Evolutionary conservation across 2,888 invertebrate genomes (phyloP), one percentile per base, ranked within the genome.

Genomic region (Sceliomorpha sp.): DNA sequence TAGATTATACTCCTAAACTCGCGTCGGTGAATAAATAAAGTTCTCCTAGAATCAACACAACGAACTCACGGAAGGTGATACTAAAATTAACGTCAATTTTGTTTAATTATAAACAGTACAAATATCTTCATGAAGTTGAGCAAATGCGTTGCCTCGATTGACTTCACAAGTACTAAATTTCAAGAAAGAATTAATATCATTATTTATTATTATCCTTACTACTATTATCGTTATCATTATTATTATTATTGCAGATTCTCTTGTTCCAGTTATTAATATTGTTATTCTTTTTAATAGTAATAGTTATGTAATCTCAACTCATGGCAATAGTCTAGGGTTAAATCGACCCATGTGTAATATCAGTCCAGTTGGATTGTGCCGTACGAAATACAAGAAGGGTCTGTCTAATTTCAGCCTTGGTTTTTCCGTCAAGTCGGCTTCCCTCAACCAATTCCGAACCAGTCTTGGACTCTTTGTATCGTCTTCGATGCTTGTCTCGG

Each of bases 311-410:
- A 32, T 12, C 34, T 40, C 40, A 45, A 29, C 42, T 72, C 64
- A 72, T 44, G 70, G 70, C 32, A 70, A 37, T 34, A 73, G 55
- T 62, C 70, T 92, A 32, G 95, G 96, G 88, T 95, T 96, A 89
- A 95, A 96, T 84, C 96, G 91, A 32, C 96, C 96, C 90, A 96
- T 95, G 85, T 95, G 95, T 47, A 97, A 89, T 80, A 97, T 94
- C 90, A 96, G 92, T 66, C 96, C 96, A n/a, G 96, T 94, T 0
- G 96, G 96, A 88, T 96, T 96, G 88, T 97, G 96, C 82, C 96
- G 91, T 8, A 96, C 95, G 77, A 96, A 94, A 88, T 95, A 97
- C 15, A 97, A 90, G 90, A 97, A 97, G 0, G 96, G 96, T 82
- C 96, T 91, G 80, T 97, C 96, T 84, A 96, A 94, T 78, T 94